Evolutionary conservation across 2,797 vertebrate species (phyloP), one percentile per base, ranked within the genome.

Genomic region (Hoplostethus mediterraneus): DNA sequence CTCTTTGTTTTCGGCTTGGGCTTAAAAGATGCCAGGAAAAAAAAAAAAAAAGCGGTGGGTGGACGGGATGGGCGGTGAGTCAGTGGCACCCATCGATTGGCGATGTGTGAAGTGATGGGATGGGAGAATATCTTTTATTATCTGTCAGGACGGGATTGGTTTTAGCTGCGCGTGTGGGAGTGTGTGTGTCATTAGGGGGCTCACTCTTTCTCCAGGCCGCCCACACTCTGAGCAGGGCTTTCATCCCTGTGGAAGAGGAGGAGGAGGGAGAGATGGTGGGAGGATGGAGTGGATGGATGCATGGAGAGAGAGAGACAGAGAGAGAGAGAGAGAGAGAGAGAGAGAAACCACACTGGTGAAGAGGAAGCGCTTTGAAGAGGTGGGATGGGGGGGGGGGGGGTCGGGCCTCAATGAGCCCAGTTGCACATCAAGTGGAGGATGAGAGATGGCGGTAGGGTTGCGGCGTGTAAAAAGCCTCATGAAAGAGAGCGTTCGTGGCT

Each of bases 181-280:
- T 83, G 60, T 54, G 79, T 88, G 86, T 84, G 87, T 83, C 87
- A 86, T 86, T 86, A 89, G 78, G 79, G 86, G 78, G 73, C 80
- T 84, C 56, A 64, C 57, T 81, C 77, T 78, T 44, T 79, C 80
- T 73, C 68, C 31, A 78, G 71, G 57, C 54, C 77, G 76, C 87
- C 87, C 81, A 86, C 87, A 64, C 87, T 12, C 75, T 40, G 84
- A 84, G 79, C 83, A 72, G 77, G 65, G 75, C 73, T 66, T 67
- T 89, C 84, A 86, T 86, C 84, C 84, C 84, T 77, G 74, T 60
- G 76, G 81, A 79, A 84, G 47, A 56, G 53, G 56, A 56, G 48
- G 56, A 36, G 54, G 65, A 60, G 69, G 57, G 63, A 71, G 62
- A 40, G 54, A 66, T 47, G 52, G 75, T 51, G 67, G 67, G 68